Evolutionary conservation across 1,140 invertebrate genomes (phyloP), one percentile per base, ranked within the genome.

Genomic region (Cherax destructor): DNA sequence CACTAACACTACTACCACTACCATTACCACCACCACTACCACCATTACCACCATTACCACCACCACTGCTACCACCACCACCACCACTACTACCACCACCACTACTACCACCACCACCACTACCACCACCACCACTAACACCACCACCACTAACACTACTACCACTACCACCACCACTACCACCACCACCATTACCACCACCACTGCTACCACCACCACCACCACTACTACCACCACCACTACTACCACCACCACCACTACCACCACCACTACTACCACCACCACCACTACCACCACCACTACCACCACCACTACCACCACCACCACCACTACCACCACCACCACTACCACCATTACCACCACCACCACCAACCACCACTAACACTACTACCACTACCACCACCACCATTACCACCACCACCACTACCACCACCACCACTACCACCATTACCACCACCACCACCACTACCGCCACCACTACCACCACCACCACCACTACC

Each of bases 281-380:
- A n/a, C n/a, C n/a, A 69, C 65, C 65, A 69, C 65, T 3, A 69
- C 65, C 65, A 69, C 65, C 65, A 69, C 65, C 65, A 69, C 65
- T 3, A 69, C 65, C 65, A 69, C 65, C 3, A 69, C 65, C 65
- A 69, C 65, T 3, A n/a, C 65, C 3, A 69, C 13, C n/a, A n/a
- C 65, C n/a, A n/a, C 65, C n/a, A n/a, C 65, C n/a, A n/a, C 65
- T n/a, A 69, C 65, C 65, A 69, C 65, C 65, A 69, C 65, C 65
- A 69, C 65, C n/a, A n/a, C 65, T 3, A 69, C 65, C 65, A 69
- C 65, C 65, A 69, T 3, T n/a, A 69, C 65, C 65, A 69, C 65
- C 65, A 69, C 65, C 65, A 41, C 30, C 30, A 41, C 30, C 2
- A 41, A 41, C 30, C 2, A 41, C 30, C 30, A 41, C 30, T 2